Evolutionary conservation across 2,888 invertebrate species (phyloP), one percentile per base, ranked within the genome.

Genomic region (Halocaridina rubra): DNA sequence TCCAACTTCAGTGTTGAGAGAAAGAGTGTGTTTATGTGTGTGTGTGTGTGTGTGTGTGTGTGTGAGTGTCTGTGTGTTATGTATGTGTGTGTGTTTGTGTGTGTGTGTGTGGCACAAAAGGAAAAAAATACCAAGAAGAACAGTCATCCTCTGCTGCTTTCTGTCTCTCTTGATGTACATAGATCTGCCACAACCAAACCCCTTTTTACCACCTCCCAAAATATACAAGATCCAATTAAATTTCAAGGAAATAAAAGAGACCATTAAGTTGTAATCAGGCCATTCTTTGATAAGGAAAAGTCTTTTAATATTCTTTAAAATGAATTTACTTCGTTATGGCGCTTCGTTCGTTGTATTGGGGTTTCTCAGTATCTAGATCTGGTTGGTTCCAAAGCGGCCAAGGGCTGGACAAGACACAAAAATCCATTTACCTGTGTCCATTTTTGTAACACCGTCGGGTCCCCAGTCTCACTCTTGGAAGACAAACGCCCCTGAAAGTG

Each of bases 351-450:
- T 16, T 7, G 16, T 33, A 72, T 22, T 59, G 72, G 72, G 80
- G 80, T 80, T 59, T 59, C 16, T 10, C 29, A 57, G 30, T 24
- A 59, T 72, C 39, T 61, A 61, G 16, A 22, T 32, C 57, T 72
- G 53, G 33, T 32, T 16, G 32, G 72, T 33, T 80, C 80, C 80
- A 71, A 80, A 80, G 80, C 80, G 80, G 32, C 80, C 72, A 72
- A n/a, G n/a, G 80, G 72, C 80, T 59, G 80, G 80, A 80, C 80
- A 80, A 80, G 80, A 80, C 80, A 80, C 80, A 80, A 80, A 80
- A 80, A 80, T 80, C 80, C 80, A 80, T 80, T 80, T 80, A 80
- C 80, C 72, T 72, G 72, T 72, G 80, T 80, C 80, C 80, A 80
- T 80, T 80, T 71, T 39, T 80, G 80, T 80, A 80, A 80, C 80